A percentile compares a stretch with the other conserved stretches of the same genome.
Evolutionary conservation across 2,797 vertebrate species (phyloP).

Genomic region (Sus cebifrons): DNA sequence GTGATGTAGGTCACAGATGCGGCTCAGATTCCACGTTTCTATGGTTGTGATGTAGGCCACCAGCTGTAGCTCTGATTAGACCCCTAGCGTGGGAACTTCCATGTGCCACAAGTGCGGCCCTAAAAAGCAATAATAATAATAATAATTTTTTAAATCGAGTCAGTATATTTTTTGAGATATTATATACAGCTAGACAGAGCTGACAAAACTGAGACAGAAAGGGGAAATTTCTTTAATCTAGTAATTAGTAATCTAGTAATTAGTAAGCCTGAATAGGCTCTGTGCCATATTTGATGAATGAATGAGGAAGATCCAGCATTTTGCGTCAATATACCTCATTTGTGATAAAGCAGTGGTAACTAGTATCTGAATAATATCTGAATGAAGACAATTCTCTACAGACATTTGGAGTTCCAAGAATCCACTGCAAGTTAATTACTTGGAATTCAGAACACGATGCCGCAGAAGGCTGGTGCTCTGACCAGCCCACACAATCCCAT

Average conservation of each 20-base stretch:
- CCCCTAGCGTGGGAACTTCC: too few relatives aligned
- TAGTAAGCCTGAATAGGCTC: not conserved
- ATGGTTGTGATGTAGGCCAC: too few relatives aligned
- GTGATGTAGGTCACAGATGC: too few relatives aligned
- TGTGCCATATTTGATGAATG: not conserved
- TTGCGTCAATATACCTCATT: not conserved
- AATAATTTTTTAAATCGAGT: not conserved
- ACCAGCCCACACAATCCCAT: not conserved
- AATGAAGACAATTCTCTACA: not conserved
- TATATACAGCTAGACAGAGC: not conserved
- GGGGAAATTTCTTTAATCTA: not conserved
- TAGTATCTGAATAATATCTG: not conserved
- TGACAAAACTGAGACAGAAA: not conserved
- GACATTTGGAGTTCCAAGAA: not conserved
- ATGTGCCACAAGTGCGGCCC: too few relatives aligned
- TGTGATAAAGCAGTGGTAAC: not conserved
- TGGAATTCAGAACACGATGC: constrained; percentile 1
- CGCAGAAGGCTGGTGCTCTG: not conserved
- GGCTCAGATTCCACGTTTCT: too few relatives aligned
- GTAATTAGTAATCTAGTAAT: constrained; percentile 12
- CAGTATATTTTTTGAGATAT: not conserved
- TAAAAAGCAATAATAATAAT: not conserved
- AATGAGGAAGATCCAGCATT: not conserved
- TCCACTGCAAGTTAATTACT: not conserved
- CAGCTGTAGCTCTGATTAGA: too few relatives aligned